Evolutionary conservation across 2,113 vertebrate species (phyloP), one percentile per base, ranked within the genome.

Genomic region (Limanda limanda): DNA sequence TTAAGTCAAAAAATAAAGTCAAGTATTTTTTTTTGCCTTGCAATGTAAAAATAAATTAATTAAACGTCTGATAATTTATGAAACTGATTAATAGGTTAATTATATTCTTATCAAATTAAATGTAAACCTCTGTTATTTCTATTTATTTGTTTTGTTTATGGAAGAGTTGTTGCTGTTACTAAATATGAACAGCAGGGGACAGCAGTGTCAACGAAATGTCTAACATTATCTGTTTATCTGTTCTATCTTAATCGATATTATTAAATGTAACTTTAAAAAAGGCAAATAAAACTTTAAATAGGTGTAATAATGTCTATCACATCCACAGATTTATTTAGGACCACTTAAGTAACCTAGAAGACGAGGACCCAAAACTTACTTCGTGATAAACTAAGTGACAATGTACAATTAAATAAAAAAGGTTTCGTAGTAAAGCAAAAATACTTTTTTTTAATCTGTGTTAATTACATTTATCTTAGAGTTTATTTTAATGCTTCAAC

Each of bases 181-280:
- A 2, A 12, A 18, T 3, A 6, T 74, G 42, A 69, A 45, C 91
- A 90, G 13, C 37, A 58, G 90, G 73, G 80, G 91, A 85, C 88
- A 86, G 72, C 71, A 85, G 23, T 64, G 73, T 82, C 59, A 68
- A 79, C n/a, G 12, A 73, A 78, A 90, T 14, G 8, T 63, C 42
- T 25, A 2, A 57, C 13, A 78, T 45, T 1, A n/a, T 27, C 27
- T 27, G 27, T 31, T 31, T 31, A 31, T 31, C 31, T 31, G 31
- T 31, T 31, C 6, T 31, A 31, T 42, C 48, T 51, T 18, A 6
- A 13, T 18, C 18, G 0, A 51, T 51, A 17, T 51, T 51, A 51
- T 51, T 51, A 10, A 37, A 37, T 37, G 9, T 37, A 37, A 10
- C 35, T 37, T 37, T 37, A 2, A 37, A 37, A 9, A 37, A 37